Conservation (phyloP, 1,140 invertebrate species). For the Chelonus insularis region DNA sequence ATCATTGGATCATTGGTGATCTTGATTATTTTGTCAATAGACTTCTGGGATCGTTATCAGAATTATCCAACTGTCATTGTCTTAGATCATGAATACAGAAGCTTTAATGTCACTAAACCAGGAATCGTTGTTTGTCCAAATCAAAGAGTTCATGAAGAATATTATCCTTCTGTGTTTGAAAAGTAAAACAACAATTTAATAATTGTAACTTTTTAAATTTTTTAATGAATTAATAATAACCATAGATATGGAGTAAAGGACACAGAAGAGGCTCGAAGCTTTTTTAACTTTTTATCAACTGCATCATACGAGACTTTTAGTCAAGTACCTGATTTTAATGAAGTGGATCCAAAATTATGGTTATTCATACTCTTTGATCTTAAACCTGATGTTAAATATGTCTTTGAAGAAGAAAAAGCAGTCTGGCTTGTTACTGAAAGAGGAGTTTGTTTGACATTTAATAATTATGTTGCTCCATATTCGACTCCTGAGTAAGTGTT, state of each 20-base stretch:
- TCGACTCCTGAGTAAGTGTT: conserved; percentile 30
- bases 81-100: conserved; percentile 25
- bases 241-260: conserved; percentile 33
- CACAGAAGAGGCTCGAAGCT: conserved; percentile 30
- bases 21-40: conserved; percentile 27
- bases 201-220: not conserved
- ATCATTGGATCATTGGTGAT: conserved; percentile 25
- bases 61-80: conserved; percentile 24
- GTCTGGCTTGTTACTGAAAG: conserved; percentile 32
- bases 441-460: conserved; percentile 30
- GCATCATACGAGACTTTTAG: conserved; percentile 24
- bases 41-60: conserved; percentile 37
- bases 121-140: conserved; percentile 30
- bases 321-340: conserved; percentile 21
- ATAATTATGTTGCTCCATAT: conserved; percentile 22
- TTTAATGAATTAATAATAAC: not conserved
- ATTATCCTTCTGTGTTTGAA: conserved; percentile 31
- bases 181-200: conserved; percentile 23
- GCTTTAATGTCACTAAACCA: conserved; percentile 26
- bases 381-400: conserved; percentile 1
- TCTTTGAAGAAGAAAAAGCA: not conserved
- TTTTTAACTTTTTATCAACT: conserved; percentile 34
- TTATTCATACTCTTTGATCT: conserved; percentile 37
- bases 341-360: conserved; percentile 34
- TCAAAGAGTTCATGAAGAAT: conserved; percentile 11